A percentile compares a stretch with the other conserved stretches of the same genome.
phyloP scores from a whole-genome alignment of 2,888 invertebrate genomes.

The Megalurothrips usitatus region DNA sequence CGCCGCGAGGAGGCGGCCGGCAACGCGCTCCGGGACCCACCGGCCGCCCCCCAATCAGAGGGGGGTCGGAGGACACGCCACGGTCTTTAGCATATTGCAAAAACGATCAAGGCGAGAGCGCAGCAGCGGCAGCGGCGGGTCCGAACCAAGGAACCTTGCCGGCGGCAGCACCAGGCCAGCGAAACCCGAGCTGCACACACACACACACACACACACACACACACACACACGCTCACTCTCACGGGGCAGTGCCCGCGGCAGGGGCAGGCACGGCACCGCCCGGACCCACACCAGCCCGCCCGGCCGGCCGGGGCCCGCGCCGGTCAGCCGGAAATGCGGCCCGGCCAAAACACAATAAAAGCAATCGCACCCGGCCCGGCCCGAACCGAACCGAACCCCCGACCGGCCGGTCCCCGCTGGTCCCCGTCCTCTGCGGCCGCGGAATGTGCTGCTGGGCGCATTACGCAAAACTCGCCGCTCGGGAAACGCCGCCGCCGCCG shows the following conservation, averaged over 20 bases:
- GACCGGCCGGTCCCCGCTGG: no score
- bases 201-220: no score
- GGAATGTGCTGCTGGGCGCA: not conserved
- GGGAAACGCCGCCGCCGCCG: not conserved
- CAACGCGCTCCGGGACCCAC: not conserved
- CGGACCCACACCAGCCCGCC: not conserved
- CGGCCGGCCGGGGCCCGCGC: not conserved
- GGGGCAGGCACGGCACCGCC: not conserved
- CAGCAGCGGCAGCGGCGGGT: not conserved
- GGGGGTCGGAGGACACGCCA: not conserved
- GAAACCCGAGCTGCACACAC: conserved; percentile 5
- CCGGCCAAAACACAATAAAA: not conserved
- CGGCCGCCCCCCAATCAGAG: not conserved
- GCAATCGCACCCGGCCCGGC: not conserved
- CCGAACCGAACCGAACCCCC: not conserved
- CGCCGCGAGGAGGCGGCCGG: not conserved
- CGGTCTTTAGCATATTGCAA: conserved; percentile 20
- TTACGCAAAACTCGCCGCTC: not conserved
- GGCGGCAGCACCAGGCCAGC: not conserved
- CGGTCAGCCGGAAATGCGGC: conserved; percentile 11
- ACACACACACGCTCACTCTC: not conserved
- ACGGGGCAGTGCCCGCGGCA: no score
- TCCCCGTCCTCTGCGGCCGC: no score
- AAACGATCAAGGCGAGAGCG: not conserved
- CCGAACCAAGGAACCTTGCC: not conserved